Evolutionary conservation across 2,888 invertebrate species (phyloP), one percentile per base, ranked within the genome.

Genomic region (Yponomeuta plumbellus): DNA sequence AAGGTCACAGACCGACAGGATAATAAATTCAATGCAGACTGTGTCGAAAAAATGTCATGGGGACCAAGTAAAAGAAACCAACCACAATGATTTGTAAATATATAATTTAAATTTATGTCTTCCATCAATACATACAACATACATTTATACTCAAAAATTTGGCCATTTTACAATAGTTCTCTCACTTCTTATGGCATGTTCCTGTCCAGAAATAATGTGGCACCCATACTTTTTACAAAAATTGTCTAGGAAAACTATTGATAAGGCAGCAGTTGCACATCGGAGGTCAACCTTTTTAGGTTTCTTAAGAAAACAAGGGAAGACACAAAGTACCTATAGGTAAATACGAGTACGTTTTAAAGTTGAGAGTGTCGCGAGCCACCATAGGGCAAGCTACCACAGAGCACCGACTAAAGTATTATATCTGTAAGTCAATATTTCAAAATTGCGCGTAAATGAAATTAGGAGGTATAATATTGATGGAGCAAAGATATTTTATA

Each of bases 21-120:
- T 34, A 34, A 34, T 34, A 8, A 26, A 34, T 34, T 34, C 3
- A 8, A 34, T 8, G 34, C 5, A 6, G 34, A 34, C 34, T 6
- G 8, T 34, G 8, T 34, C 26, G 26, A 26, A 26, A 26, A 26
- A 26, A 1, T 2, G 44, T 13, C 0, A 52, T 52, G 13, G 13
- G 17, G 44, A 52, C 17, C 44, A 52, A 52, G 44, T 52, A 17
- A 61, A 72, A 73, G 75, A 77, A 72, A 78, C 73, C 84, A 82
- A 78, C 79, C 73, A 74, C 74, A 70, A 68, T 85, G 75, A 85
- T 90, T 90, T 89, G 90, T 91, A 90, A 91, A 92, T 91, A 92
- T 91, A 91, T 91, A 92, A 87, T 90, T 91, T 90, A 89, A 89
- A 85, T 91, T 89, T 89, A 91, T 88, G 90, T 91, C 91, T 88